Percentiles rank a stretch among this genome's conserved stretches.
Evolutionary conservation across 2,113 vertebrate species (phyloP).

Genomic region (Esox niger): DNA sequence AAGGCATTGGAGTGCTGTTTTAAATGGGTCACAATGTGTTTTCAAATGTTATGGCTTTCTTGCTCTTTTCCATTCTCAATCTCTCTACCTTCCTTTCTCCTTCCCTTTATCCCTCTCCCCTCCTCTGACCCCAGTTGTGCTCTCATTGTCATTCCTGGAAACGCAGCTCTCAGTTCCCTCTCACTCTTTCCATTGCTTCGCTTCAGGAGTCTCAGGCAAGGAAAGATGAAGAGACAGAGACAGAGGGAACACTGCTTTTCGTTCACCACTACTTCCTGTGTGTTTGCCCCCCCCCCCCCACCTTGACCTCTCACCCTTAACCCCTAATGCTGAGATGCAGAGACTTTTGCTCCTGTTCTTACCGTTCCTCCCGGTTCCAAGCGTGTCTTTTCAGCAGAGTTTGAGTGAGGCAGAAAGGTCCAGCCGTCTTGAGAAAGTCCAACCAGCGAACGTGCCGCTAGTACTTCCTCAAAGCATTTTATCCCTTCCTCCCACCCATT

Average conservation of each 20-base stretch:
- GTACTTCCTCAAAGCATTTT: constrained; percentile 8
- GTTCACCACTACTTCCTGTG: constrained; percentile 27
- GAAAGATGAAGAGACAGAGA: constrained; percentile 1
- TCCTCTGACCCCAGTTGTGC: no score
- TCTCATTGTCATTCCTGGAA: not conserved
- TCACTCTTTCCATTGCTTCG: not conserved
- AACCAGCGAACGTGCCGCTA: not conserved
- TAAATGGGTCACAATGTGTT: no score
- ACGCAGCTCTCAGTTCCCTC: not conserved
- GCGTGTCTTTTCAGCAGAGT: not conserved
- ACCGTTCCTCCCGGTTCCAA: not conserved
- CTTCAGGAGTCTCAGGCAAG: not conserved
- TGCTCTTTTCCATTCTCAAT: no score
- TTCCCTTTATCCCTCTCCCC: no score
- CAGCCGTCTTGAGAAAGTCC: constrained; percentile 2
- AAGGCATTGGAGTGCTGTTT: no score
- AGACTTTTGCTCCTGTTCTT: not conserved
- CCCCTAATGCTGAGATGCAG: constrained; percentile 6
- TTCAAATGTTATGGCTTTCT: no score
- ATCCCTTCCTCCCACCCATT: not conserved
- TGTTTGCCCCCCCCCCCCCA: not conserved
- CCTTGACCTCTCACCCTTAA: constrained; percentile 8
- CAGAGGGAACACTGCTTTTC: not conserved
- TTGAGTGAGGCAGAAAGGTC: not conserved
- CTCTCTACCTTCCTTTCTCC: no score